Conservation (phyloP, 2,888 invertebrate species). For the Rhamnusium bicolor region DNA sequence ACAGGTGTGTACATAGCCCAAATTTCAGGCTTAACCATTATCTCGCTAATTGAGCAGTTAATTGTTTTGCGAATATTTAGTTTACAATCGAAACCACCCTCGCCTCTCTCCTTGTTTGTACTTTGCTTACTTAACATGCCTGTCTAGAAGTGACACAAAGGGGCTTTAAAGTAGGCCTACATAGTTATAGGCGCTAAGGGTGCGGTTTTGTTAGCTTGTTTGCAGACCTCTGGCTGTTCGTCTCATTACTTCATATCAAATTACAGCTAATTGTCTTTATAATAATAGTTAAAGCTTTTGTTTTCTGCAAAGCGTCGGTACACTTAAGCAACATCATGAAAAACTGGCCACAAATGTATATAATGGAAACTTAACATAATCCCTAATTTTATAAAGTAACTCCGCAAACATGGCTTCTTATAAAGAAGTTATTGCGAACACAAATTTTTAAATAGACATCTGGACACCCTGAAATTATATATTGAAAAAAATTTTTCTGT, state of each 20-base stretch:
- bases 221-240: constrained; percentile 13
- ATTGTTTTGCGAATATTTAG: constrained; percentile 21
- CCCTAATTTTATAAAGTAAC: no score
- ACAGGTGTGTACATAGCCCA: constrained; percentile 55
- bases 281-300: neutral
- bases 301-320: no score
- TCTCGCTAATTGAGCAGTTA: constrained; percentile 2
- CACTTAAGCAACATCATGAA: no score
- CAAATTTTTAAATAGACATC: no score
- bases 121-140: constrained; percentile 15
- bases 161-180: neutral
- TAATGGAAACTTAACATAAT: no score
- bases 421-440: no score
- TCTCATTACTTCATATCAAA: constrained; percentile 3
- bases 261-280: neutral
- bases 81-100: constrained; percentile 1
- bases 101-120: neutral
- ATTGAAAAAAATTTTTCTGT: no score
- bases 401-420: no score
- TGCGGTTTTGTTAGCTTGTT: constrained; percentile 10
- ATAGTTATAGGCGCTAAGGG: neutral
- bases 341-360: no score
- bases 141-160: constrained; percentile 9
- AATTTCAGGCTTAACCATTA: neutral
- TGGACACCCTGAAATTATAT: no score